Evolutionary conservation across 2,113 vertebrate species (phyloP).

Genomic region (Sardina pilchardus): DNA sequence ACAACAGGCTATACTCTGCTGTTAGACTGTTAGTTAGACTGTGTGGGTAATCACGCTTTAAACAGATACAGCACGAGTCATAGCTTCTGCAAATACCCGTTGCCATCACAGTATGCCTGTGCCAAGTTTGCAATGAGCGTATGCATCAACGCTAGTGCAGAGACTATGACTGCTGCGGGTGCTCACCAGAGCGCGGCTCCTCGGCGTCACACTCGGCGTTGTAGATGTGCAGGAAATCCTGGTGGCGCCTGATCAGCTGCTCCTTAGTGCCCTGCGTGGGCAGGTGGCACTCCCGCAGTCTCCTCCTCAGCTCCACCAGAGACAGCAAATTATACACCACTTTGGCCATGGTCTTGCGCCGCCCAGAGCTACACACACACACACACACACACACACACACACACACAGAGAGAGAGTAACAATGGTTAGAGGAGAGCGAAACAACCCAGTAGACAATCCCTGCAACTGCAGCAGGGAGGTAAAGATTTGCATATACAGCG

Average conservation of each 20-base stretch:
- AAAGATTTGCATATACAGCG: too few species aligned
- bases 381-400: constrained; percentile 14
- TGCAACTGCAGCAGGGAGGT: neutral
- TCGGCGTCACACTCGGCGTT: constrained; percentile 93
- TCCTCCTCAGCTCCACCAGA: constrained; percentile 82
- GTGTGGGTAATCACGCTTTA: neutral
- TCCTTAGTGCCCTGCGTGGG: constrained; percentile 80
- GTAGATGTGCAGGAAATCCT: constrained; percentile 86
- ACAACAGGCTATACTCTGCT: too few species aligned
- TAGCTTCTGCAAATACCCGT: neutral
- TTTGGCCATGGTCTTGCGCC: constrained; percentile 81
- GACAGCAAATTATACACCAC: constrained; percentile 89
- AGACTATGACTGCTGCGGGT: too few species aligned
- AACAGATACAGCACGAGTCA: neutral
- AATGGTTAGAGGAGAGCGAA: neutral
- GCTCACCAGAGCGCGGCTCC: constrained; percentile 81
- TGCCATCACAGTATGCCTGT: too few species aligned
- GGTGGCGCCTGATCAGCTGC: constrained; percentile 83
- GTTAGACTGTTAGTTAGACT: neutral
- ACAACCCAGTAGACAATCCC: neutral
- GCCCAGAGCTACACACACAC: constrained; percentile 68
- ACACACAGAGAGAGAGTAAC: neutral
- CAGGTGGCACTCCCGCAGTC: constrained; percentile 80
- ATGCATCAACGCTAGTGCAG: too few species aligned
- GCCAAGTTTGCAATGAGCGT: too few species aligned